Evolutionary conservation across 2,797 vertebrate species (phyloP), one percentile per base, ranked within the genome.

Genomic region (Cynopterus sphinx): DNA sequence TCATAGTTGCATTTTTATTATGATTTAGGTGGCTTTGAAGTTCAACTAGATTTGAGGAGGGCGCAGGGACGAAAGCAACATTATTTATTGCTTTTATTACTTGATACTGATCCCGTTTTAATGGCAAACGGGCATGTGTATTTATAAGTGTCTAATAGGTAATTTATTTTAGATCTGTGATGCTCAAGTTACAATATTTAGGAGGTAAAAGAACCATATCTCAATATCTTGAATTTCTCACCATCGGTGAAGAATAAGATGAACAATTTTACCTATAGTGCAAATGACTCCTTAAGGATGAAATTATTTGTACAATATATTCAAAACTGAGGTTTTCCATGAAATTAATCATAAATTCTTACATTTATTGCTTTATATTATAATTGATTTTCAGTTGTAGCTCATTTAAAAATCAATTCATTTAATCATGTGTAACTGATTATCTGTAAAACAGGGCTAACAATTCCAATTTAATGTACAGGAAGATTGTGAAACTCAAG

Each of bases 401-500:
- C 8, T 84, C 21, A 28, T 51, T 92, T 94, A 92, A 31, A 22
- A 79, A 84, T 51, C 49, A 82, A 67, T 43, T 84, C 24, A 21
- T 36, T 89, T 86, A 70, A 89, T 91, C 2, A 59, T 2, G 0
- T 73, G 2, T 59, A 91, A 24, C 19, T 86, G n/a, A 51, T 88
- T 68, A 49, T 65, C 6, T 82, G 57, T 85, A 86, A 96, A 91
- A 55, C 31, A 46, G 17, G 31, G 33, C 21, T 63, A 90, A 87
- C 3, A 61, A 36, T 94, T 94, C 10, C 24, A 67, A 33, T 73
- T 71, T 78, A 75, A 16, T 3, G n/a, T 11, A 11, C n/a, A 87
- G 24, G 2, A 79, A 41, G 8, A 79, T 28, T 92, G 24, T 87
- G 59, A 55, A 93, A 59, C 70, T 96, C 46, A 84, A 92, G 94